Conservation (phyloP, 2,797 vertebrate genomes). For the Columba guinea region DNA sequence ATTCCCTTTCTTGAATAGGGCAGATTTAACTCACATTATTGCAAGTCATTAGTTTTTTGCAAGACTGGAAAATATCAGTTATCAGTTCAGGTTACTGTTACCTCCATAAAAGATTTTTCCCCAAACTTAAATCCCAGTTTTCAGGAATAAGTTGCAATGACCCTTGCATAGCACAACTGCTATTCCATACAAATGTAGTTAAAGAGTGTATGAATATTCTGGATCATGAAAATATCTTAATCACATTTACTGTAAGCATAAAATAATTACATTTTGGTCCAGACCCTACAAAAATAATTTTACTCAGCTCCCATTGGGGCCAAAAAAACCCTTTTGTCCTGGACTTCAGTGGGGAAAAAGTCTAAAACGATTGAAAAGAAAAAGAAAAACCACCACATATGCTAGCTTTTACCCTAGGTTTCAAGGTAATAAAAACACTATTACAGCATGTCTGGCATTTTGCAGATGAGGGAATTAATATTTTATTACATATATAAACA, state of each 20-base stretch:
- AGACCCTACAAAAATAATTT: constrained; percentile 47
- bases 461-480: constrained; percentile 33
- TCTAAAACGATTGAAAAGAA: not conserved
- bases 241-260: constrained; percentile 33
- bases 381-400: not conserved
- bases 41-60: not conserved
- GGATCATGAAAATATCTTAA: constrained; percentile 22
- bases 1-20: not conserved
- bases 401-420: constrained; percentile 54
- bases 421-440: constrained; percentile 44
- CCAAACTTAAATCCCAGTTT: not conserved
- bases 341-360: not conserved
- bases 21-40: not conserved
- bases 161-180: not conserved
- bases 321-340: constrained; percentile 15
- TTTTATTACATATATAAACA: constrained; percentile 57
- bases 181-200: not conserved
- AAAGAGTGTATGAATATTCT: not conserved
- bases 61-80: too few species aligned
- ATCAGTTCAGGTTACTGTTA: not conserved
- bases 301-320: not conserved
- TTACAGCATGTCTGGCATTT: constrained; percentile 67
- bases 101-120: not conserved
- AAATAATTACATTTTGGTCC: constrained; percentile 40
- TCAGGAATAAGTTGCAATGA: not conserved